Base-by-base conservation (phyloP, 1,140 invertebrate genomes). In the Ceratosolen fusciceps region DNA sequence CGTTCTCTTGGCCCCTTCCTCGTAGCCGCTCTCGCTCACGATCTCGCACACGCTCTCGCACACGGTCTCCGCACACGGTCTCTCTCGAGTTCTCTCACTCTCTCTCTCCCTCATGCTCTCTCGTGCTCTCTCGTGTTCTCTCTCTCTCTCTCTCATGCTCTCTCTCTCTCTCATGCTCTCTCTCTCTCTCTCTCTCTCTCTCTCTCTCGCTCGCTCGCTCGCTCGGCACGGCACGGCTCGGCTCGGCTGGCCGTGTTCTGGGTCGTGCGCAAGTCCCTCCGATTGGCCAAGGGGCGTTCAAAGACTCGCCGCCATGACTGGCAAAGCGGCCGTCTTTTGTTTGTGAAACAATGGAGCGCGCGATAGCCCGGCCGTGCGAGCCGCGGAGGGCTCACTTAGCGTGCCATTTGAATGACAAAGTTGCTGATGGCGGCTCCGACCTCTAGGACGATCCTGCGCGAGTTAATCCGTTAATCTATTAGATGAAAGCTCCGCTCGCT, bases 231-330 rank as follows among this genome's bases (percentile, higher is more conserved):
- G n/a, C n/a, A n/a, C n/a, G n/a, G n/a, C n/a, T n/a, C n/a, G n/a
- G n/a, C n/a, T n/a, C n/a, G n/a, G n/a, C n/a, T n/a, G n/a, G n/a
- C n/a, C n/a, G n/a, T n/a, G n/a, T n/a, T 31, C 16, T 12, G 9
- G 16, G 24, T 26, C 71, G 71, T 26, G 49, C 49, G 34, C 52
- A n/a, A 2, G n/a, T 24, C n/a, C 74, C 79, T 84, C 83, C 83
- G 83, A 90, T 90, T 90, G 88, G 89, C 82, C 86, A 83, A 86
- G 85, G 87, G 87, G 86, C 87, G 87, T 88, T 88, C 87, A 90
- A 90, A 90, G 89, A 86, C 80, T 81, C 83, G 86, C 88, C 88
- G 88, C 88, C 88, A 88, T 90, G 89, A 90, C 88, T 89, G 85
- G 83, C 83, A 83, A 83, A 83, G 80, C 82, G 75, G 73, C 76